Percentiles rank a stretch among this genome's conserved stretches.
Evolutionary conservation across 2,113 vertebrate genomes (phyloP).

Genomic region (Charadrius vociferus): DNA sequence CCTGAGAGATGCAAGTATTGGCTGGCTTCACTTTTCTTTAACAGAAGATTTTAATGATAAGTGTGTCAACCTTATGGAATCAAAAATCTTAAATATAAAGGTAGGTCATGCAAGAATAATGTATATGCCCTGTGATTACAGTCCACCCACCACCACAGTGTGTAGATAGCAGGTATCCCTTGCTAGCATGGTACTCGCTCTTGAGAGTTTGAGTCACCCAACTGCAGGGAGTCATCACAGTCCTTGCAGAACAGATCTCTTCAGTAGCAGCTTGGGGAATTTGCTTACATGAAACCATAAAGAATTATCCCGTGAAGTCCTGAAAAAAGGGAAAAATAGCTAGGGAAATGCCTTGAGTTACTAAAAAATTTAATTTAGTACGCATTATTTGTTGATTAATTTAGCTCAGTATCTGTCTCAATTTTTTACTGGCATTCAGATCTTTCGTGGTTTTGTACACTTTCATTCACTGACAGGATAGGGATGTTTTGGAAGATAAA

Average conservation of each 20-base stretch:
- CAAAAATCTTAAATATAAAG: not conserved
- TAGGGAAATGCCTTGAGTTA: conserved; percentile 40
- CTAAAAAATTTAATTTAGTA: conserved; percentile 39
- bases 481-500: not conserved
- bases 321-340: conserved; percentile 28
- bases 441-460: not conserved
- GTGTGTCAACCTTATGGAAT: not conserved
- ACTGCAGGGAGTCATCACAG: not conserved
- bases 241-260: not conserved
- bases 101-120: not conserved
- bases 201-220: not conserved
- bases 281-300: not conserved
- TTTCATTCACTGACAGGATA: not conserved
- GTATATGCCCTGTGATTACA: not conserved
- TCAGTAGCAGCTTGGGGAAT: conserved; percentile 19
- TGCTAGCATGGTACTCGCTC: not conserved
- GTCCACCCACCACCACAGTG: not conserved
- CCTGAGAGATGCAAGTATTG: not conserved
- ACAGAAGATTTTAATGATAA: not conserved
- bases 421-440: not conserved
- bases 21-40: not conserved
- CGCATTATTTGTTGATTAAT: conserved; percentile 55
- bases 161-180: not conserved
- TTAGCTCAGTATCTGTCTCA: not conserved
- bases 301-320: conserved; percentile 40